Percentiles rank a stretch among this genome's conserved stretches.
phyloP scores from a whole-genome alignment of 1,140 invertebrate genomes.

The Orius insidiosus region DNA sequence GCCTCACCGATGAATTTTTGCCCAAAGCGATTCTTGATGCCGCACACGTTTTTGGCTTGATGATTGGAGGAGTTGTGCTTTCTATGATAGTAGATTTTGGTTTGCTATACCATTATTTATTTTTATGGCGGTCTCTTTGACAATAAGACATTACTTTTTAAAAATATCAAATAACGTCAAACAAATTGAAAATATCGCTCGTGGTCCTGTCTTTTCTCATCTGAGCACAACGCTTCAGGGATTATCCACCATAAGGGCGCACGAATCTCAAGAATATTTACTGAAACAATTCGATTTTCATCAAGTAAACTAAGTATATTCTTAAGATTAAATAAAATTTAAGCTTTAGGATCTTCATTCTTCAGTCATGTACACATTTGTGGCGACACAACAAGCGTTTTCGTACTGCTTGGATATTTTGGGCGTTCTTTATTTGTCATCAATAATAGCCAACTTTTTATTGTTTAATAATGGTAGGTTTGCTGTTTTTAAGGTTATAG shows the following conservation, averaged over 20 bases:
- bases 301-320: conserved; percentile 31
- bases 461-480: not conserved
- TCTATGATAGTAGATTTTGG: conserved; percentile 42
- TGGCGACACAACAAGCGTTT: conserved; percentile 5
- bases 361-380: conserved; percentile 20
- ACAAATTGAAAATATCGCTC: conserved; percentile 59
- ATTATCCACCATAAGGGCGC: conserved; percentile 72
- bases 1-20: conserved; percentile 66
- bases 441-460: conserved; percentile 2
- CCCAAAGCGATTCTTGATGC: conserved; percentile 56
- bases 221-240: conserved; percentile 74
- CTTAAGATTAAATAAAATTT: too few relatives aligned
- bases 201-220: conserved; percentile 72
- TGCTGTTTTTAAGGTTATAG: not conserved
- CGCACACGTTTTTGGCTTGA: conserved; percentile 32
- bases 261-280: conserved; percentile 55
- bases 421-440: conserved; percentile 1
- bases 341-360: conserved; percentile 20
- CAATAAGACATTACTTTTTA: conserved; percentile 62
- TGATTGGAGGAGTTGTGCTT: conserved; percentile 6
- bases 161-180: conserved; percentile 68
- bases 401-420: conserved; percentile 8
- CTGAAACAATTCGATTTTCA: conserved; percentile 61
- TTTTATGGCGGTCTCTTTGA: conserved; percentile 51
- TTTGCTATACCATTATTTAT: conserved; percentile 50